phyloP scores from a whole-genome alignment of 2,113 vertebrate species.

The Engystomops pustulosus region DNA sequence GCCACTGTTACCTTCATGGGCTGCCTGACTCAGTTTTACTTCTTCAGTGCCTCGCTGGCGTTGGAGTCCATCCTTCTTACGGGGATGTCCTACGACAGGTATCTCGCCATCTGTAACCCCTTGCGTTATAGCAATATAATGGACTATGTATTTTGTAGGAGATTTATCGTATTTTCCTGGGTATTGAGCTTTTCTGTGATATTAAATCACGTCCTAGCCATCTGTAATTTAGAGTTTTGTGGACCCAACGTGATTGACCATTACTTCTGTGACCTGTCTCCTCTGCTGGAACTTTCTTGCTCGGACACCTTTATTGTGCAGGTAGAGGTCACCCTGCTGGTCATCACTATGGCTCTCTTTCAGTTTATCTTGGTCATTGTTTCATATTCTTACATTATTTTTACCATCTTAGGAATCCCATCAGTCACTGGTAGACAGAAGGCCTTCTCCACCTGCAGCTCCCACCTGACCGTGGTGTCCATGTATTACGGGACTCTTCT shows the following conservation, averaged over 20 bases:
- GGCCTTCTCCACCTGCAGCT: not conserved
- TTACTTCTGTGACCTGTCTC: conserved; percentile 38
- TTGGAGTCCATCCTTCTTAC: not conserved
- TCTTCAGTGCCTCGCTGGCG: not conserved
- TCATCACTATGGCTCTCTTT: not conserved
- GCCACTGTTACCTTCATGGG: not conserved
- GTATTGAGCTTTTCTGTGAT: not conserved
- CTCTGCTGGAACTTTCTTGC: conserved; percentile 23
- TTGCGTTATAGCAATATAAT: conserved; percentile 2
- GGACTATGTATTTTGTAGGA: not conserved
- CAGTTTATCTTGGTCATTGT: conserved; percentile 11
- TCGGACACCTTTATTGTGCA: conserved; percentile 3
- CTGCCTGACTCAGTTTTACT: not conserved
- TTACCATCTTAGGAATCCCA: not conserved
- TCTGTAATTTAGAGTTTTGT: not conserved
- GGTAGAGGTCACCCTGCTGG: conserved; percentile 10
- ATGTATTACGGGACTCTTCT: conserved; percentile 27
- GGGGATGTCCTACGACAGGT: conserved; percentile 20
- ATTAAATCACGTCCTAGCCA: not conserved
- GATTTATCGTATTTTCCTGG: not conserved
- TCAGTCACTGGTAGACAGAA: not conserved
- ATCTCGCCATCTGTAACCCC: conserved; percentile 17
- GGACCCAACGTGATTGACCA: conserved; percentile 24
- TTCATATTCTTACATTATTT: not conserved
- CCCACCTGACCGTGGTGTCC: not conserved